Conservation (phyloP, 2,888 invertebrate species). For the Caenorhabditis sinica region DNA sequence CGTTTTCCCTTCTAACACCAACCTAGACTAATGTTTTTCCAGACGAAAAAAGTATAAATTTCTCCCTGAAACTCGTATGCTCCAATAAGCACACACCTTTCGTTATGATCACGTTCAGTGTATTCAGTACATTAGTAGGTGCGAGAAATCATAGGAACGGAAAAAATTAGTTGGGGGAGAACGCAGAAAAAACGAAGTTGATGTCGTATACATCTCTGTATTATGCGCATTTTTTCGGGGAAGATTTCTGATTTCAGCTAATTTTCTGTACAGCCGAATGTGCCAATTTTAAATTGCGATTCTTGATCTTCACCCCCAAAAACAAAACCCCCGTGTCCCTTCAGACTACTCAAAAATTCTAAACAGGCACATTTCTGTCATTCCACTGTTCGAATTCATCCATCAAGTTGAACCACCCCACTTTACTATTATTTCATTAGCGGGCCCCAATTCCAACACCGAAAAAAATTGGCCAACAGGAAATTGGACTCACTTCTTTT, state of each 20-base stretch:
- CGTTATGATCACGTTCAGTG: neutral
- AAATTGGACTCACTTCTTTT: constrained; percentile 18
- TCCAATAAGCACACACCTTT: constrained; percentile 26
- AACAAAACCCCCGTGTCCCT: neutral
- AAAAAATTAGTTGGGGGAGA: neutral
- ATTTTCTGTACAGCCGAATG: neutral
- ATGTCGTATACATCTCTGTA: neutral
- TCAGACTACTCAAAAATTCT: neutral
- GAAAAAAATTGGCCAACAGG: neutral
- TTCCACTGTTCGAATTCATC: constrained; percentile 15
- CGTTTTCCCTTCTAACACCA: neutral
- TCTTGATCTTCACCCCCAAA: neutral
- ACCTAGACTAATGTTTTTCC: neutral
- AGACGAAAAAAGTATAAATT: neutral
- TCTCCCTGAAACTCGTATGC: constrained; percentile 5
- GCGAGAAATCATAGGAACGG: constrained; percentile 32
- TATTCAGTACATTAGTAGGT: neutral
- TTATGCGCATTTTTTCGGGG: neutral
- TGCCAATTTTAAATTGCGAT: too few species aligned
- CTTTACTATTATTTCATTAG: constrained; percentile 40
- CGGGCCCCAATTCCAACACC: neutral
- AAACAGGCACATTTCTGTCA: neutral
- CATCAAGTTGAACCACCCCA: constrained; percentile 1
- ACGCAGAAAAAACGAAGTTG: neutral
- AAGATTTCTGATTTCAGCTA: constrained; percentile 22